Percentiles rank a stretch among this genome's conserved stretches.
phyloP scores from a whole-genome alignment of 1,140 invertebrate genomes.

The Orius insidiosus region DNA sequence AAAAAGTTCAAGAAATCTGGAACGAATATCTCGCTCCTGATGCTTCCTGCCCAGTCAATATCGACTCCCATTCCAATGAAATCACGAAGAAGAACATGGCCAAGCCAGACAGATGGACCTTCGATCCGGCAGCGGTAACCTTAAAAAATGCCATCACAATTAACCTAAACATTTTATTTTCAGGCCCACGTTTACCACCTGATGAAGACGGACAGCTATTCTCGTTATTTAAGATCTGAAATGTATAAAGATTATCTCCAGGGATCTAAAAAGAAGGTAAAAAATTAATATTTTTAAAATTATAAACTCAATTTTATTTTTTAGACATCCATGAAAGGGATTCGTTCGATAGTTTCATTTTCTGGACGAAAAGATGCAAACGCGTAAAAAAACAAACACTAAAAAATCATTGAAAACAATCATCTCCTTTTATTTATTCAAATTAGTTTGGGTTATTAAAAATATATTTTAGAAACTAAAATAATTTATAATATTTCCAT shows the following conservation, averaged over 20 bases:
- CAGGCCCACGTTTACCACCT: slow-evolving; percentile 97
- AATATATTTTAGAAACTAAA: too few species aligned
- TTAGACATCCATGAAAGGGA: slow-evolving; percentile 73
- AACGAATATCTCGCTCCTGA: slow-evolving; percentile 84
- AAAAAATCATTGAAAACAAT: neutral
- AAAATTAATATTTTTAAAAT: slow-evolving; percentile 15
- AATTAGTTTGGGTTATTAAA: too few species aligned
- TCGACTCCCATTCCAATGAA: slow-evolving; percentile 78
- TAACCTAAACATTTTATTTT: slow-evolving; percentile 21
- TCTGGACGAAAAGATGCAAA: slow-evolving; percentile 25
- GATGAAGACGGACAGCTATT: slow-evolving; percentile 99
- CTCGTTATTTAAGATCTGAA: slow-evolving; percentile 90
- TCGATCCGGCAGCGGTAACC: slow-evolving; percentile 84
- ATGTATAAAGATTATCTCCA: slow-evolving; percentile 97
- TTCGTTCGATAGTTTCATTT: slow-evolving; percentile 70
- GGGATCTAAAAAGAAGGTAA: slow-evolving; percentile 89
- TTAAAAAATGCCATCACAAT: neutral
- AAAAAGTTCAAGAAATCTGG: slow-evolving; percentile 84
- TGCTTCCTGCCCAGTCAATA: slow-evolving; percentile 90
- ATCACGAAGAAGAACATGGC: slow-evolving; percentile 57
- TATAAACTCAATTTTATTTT: slow-evolving; percentile 23
- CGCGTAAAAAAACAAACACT: slow-evolving; percentile 2
- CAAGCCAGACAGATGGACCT: slow-evolving; percentile 80
- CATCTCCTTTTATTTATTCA: too few species aligned
- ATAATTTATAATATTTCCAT: too few species aligned